Base-by-base conservation (phyloP, 2,113 vertebrate species). In the Oryctolagus cuniculus region DNA sequence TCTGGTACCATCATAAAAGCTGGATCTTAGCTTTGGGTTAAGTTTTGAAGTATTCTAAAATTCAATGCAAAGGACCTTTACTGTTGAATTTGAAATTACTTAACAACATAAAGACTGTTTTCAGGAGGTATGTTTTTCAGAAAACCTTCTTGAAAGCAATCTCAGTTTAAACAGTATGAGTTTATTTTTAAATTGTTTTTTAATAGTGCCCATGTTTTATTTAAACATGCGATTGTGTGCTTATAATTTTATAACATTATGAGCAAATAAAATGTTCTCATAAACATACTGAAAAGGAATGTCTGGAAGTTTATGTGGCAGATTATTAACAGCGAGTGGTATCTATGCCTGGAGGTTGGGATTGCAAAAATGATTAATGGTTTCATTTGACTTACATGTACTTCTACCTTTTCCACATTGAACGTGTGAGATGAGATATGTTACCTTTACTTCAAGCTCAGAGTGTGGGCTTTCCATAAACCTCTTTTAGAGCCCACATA, bases 131-230 rank as follows among this genome's bases (percentile, higher is more conserved):
- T 38, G 88, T 95, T 93, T 84, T 2, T 78, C 3, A 73, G 61
- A 81, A 94, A 89, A 17, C 69, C 55, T 16, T 88, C 84, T 73
- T 84, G 53, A 88, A 94, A 86, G 38, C 53, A 75, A 83, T 86
- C 61, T 88, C n/a, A 73, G 36, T 53, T 95, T 70, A 58, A 94
- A 64, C 38, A 24, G 12, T 55, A 21, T 92, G 51, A 82, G 49
- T 90, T 91, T 70, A 55, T 87, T 92, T 80, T 95, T 80, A 92
- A 92, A 73, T 89, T 24, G 5, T 24, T 72, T 80, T 87, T 51
- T 77, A 89, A 66, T 61, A 78, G 64, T 85, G 29, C 5, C 15
- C 36, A 7, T 67, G 10, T 84, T 97, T 95, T 77, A 84, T 85
- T 92, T 95, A 87, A 94, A 74, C 74, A 17, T 73, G 29, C 36